A percentile compares a stretch with the other conserved stretches of the same genome.
Evolutionary conservation across 1,140 invertebrate genomes (phyloP).

Genomic region (Oppia nitens): DNA sequence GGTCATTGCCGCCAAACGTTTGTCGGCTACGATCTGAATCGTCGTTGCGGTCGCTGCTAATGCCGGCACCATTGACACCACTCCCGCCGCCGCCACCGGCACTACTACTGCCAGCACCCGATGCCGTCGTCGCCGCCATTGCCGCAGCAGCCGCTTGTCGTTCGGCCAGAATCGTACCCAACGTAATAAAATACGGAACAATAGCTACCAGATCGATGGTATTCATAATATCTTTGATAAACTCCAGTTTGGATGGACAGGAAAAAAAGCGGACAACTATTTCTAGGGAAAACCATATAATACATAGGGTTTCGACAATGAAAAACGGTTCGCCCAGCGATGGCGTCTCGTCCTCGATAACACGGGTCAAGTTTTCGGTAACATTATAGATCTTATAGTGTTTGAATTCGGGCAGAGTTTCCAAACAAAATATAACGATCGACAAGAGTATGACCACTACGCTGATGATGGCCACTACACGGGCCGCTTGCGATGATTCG

Average conservation of each 20-base stretch:
- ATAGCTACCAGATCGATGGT: slow-evolving; percentile 99
- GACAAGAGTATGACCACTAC: slow-evolving; percentile 97
- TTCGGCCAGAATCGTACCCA: slow-evolving; percentile 92
- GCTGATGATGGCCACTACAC: slow-evolving; percentile 97
- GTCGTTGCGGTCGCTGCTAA: too few relatives aligned
- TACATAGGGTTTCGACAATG: slow-evolving; percentile 93
- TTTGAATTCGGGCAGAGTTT: slow-evolving; percentile 97
- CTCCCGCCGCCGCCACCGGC: too few relatives aligned
- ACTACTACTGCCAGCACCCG: too few relatives aligned
- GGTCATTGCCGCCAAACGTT: too few relatives aligned
- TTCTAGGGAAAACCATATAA: slow-evolving; percentile 98
- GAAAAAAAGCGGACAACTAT: slow-evolving; percentile 93
- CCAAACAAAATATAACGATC: slow-evolving; percentile 99
- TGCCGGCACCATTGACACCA: too few relatives aligned
- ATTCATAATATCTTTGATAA: slow-evolving; percentile 93
- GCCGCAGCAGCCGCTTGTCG: slow-evolving; percentile 46
- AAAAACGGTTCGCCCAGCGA: slow-evolving; percentile 95
- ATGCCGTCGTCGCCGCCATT: not conserved
- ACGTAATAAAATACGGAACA: slow-evolving; percentile 98
- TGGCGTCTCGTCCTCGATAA: slow-evolving; percentile 87
- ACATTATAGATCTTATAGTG: slow-evolving; percentile 95
- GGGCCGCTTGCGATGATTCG: slow-evolving; percentile 93
- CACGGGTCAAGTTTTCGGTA: slow-evolving; percentile 71
- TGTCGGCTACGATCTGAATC: too few relatives aligned
- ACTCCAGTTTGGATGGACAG: slow-evolving; percentile 94